Evolutionary conservation across 2,113 vertebrate species (phyloP).

Genomic region (Halcyon malimbica): DNA sequence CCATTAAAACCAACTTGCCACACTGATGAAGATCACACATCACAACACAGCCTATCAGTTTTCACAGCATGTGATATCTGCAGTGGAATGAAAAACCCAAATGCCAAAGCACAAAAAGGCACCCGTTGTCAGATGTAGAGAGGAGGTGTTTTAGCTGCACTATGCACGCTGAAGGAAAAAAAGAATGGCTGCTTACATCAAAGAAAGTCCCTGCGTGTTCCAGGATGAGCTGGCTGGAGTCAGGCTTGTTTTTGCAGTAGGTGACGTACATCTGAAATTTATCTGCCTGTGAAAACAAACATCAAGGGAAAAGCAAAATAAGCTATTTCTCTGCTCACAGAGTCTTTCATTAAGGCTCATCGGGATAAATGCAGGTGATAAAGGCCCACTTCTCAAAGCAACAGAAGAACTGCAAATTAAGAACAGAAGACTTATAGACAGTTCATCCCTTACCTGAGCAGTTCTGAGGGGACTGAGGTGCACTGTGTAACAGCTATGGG

Average conservation of each 20-base stretch:
- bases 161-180: background rate
- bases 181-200: slow-evolving; percentile 84
- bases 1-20: background rate
- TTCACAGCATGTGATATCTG: background rate
- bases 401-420: background rate
- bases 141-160: background rate
- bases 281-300: slow-evolving; percentile 87
- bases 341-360: background rate
- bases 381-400: background rate
- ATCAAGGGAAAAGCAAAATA: slow-evolving; percentile 32
- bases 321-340: background rate
- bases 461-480: background rate
- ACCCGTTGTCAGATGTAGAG: background rate
- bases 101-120: background rate
- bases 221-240: slow-evolving; percentile 96
- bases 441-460: background rate
- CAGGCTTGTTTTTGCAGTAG: slow-evolving; percentile 99
- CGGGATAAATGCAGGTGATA: slow-evolving; percentile 11
- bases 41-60: background rate
- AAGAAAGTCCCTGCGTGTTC: slow-evolving; percentile 96
- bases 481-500: background rate
- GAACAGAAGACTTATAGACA: background rate
- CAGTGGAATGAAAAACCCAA: background rate
- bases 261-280: slow-evolving; percentile 99
- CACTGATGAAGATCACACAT: background rate